Evolutionary conservation across 2,888 invertebrate genomes (phyloP), one percentile per base, ranked within the genome.

Genomic region (Cephus pygmeus): DNA sequence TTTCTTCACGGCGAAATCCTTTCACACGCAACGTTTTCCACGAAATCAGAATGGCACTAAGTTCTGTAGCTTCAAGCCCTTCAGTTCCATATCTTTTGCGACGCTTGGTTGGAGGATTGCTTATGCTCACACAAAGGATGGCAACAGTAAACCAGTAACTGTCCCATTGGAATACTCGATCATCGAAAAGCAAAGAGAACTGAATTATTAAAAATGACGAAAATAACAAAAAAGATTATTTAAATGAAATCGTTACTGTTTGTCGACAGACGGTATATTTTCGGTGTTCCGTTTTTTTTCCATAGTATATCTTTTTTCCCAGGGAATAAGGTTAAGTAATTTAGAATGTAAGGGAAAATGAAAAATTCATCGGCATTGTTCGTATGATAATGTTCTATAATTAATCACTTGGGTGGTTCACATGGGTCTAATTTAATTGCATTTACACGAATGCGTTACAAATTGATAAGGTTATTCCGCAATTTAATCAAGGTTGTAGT

Each of bases 1-100:
- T 99, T 92, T 93, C 96, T 81, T 99, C 99, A 11, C 95, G 98
- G 79, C 95, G 99, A 86, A 99, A 99, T 93, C 98, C 99, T 0
- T 98, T 97, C 93, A 98, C 98, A 77, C 95, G 98, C 90, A 98
- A 96, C 91, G 96, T 98, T 92, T 99, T 98, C 93, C 94, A 94
- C 83, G 98, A 98, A 92, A 93, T 99, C 88, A 94, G 97, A 83
- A 93, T 95, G 83, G 92, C 94, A 0, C 92, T 96, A 12, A 96
- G 97, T 91, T 92, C 93, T 69, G 90, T 95, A 23, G 96, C 97
- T 1, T 92, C 91, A 80, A 94, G 94, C 81, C 95, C 96, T 33
- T 93, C 93, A 71, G 93, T 96, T 87, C 98, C 98, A 1, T 92
- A 91, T 35, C 88, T 95, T 69, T 84, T 97, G 30, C 92, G 93